phyloP scores from a whole-genome alignment of 2,888 invertebrate species.

The Frankliniella fusca region DNA sequence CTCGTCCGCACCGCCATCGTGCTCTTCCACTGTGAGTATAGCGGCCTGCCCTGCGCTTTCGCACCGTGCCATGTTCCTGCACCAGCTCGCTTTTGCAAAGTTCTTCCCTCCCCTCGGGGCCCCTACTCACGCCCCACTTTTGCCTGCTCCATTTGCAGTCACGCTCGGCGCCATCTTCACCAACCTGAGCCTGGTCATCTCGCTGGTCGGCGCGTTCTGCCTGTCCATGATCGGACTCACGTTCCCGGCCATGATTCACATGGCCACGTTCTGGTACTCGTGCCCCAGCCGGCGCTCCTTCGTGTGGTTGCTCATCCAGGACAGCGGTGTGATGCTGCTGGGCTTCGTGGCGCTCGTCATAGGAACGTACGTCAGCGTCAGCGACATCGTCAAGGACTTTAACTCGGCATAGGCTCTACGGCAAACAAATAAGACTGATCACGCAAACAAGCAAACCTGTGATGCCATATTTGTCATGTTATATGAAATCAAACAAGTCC shows the following conservation, averaged over 20 bases:
- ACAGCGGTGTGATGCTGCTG: conserved; percentile 51
- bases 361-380: conserved; percentile 55
- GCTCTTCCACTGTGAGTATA: conserved; percentile 58
- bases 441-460: not conserved
- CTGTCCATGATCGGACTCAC: conserved; percentile 68
- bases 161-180: conserved; percentile 39
- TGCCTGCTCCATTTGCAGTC: not conserved
- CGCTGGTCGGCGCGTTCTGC: conserved; percentile 69
- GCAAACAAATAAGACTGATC: not conserved
- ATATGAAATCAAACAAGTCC: too few relatives aligned
- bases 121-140: not conserved
- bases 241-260: conserved; percentile 70
- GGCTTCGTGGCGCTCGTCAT: conserved; percentile 54
- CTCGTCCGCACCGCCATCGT: conserved; percentile 54
- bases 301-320: conserved; percentile 50
- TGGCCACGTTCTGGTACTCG: conserved; percentile 65
- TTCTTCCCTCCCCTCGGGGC: too few relatives aligned
- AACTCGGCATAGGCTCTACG: too few relatives aligned
- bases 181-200: conserved; percentile 64
- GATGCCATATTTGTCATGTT: too few relatives aligned
- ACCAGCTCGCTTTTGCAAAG: too few relatives aligned
- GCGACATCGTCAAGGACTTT: conserved; percentile 49
- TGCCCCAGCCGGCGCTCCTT: conserved; percentile 47
- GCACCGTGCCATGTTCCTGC: too few relatives aligned
- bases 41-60: not conserved